These are phyloP conservation scores for Philonicus albiceps DNA, from an alignment of 2,888 invertebrate species.

Conservation along the genomic window DNA sequence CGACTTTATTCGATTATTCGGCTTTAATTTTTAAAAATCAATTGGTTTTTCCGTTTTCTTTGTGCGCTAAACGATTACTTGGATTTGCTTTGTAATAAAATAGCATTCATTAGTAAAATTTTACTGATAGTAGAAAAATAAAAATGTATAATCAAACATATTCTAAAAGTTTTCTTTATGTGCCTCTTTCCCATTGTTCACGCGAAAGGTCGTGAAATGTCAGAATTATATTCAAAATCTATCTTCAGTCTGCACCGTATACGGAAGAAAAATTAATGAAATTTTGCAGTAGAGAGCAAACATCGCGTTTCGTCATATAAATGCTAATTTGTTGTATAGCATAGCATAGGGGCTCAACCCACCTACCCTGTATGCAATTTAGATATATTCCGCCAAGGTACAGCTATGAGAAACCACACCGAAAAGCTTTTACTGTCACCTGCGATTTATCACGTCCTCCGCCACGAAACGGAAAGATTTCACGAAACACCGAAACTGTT, in stretches of 20 bases:
- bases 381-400: not conserved
- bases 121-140: no score
- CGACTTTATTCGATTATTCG: no score
- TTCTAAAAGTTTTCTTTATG: no score
- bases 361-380: not conserved
- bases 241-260: not conserved
- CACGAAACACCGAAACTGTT: not conserved
- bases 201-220: not conserved
- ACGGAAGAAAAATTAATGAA: not conserved
- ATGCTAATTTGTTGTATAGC: conserved; percentile 9
- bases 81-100: no score
- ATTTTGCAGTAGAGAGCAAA: not conserved
- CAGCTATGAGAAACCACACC: not conserved
- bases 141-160: no score
- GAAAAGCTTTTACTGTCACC: conserved; percentile 31
- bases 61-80: no score
- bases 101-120: no score
- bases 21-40: no score
- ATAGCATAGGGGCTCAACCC: not conserved
- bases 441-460: conserved; percentile 7
- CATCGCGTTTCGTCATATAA: not conserved
- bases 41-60: no score
- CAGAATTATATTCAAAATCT: not conserved
- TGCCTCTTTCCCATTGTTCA: no score
- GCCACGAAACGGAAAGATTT: not conserved